Base-by-base conservation (phyloP, 2,797 vertebrate genomes). In the Neopelma chrysocephalum region DNA sequence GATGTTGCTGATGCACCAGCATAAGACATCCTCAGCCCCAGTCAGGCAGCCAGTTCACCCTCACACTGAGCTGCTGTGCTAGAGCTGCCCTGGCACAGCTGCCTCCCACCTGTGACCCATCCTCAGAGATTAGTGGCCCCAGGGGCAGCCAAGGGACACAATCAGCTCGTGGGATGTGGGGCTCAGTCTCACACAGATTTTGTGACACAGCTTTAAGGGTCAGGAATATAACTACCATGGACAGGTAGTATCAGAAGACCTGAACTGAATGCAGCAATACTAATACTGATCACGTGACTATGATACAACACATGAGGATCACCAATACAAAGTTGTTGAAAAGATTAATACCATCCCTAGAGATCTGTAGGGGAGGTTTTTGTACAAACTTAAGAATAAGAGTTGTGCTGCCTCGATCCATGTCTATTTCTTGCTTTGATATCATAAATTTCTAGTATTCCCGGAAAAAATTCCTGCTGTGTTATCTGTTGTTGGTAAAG, bases 131-230 rank as follows among this genome's bases (percentile, higher is more conserved):
- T 3, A 0, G 10, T 9, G 29, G 40, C 12, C 61, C 25, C 1
- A 0, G 2, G 27, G n/a, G 15, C 0, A 1, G 64, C 42, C 31
- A 4, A 2, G 12, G 48, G 12, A 61, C 56, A 51, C 5, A 0
- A 31, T 2, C 72, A 20, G n/a, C 43, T 47, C 40, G 3, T 0
- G 4, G 32, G 60, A 34, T 20, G 43, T 3, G 29, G 34, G 43
- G 38, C 75, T 70, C 60, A n/a, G 62, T 1, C 54, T 54, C 21
- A 0, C 53, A 19, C 18, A 36, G 3, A 19, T 16, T 65, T 23
- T 25, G 75, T 43, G 78, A 51, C 54, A 50, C 26, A 58, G 42
- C 61, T 69, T 21, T 43, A 50, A 43, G 38, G 45, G 58, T 79
- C 34, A 79, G 58, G 45, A 65, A 50, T 9, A 47, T 6, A 72